A percentile compares a stretch with the other conserved stretches of the same genome.
Conservation (phyloP, 2,888 invertebrate genomes). For the Mythimna impura region DNA sequence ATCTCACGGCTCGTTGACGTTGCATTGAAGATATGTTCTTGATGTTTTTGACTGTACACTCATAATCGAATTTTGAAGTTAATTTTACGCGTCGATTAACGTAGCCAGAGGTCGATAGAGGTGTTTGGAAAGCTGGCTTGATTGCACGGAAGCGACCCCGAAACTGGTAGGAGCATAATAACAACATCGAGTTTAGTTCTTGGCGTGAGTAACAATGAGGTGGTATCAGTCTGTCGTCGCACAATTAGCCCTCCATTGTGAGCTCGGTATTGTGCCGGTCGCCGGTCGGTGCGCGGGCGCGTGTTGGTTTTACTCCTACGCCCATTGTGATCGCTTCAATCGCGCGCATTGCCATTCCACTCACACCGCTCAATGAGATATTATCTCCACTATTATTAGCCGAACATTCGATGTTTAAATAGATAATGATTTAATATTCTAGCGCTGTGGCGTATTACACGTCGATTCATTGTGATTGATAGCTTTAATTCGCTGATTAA, state of each 20-base stretch:
- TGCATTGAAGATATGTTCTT: slow-evolving; percentile 75
- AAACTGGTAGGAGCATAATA: slow-evolving; percentile 65
- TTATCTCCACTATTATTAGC: slow-evolving; percentile 84
- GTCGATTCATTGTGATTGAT: slow-evolving; percentile 83
- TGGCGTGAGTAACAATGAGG: slow-evolving; percentile 76
- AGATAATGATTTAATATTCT: slow-evolving; percentile 81
- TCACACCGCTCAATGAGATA: slow-evolving; percentile 81
- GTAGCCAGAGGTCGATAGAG: slow-evolving; percentile 61
- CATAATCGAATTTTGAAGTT: slow-evolving; percentile 74
- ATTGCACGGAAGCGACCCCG: slow-evolving; percentile 64
- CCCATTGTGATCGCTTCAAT: slow-evolving; percentile 84
- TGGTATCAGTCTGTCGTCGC: slow-evolving; percentile 85
- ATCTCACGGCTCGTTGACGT: slow-evolving; percentile 87
- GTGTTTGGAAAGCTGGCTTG: slow-evolving; percentile 63
- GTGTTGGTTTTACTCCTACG: slow-evolving; percentile 88
- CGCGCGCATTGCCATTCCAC: slow-evolving; percentile 80
- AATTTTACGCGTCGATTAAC: slow-evolving; percentile 76
- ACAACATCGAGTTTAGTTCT: slow-evolving; percentile 70
- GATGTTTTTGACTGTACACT: slow-evolving; percentile 71
- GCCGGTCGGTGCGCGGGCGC: slow-evolving; percentile 77
- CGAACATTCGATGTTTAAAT: slow-evolving; percentile 80
- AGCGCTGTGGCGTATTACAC: slow-evolving; percentile 65
- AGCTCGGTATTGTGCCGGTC: slow-evolving; percentile 73
- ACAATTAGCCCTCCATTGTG: slow-evolving; percentile 88
- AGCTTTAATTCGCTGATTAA: slow-evolving; percentile 74